Evolutionary conservation across 2,888 invertebrate species (phyloP), one percentile per base, ranked within the genome.

Genomic region (Blastobasis lacticolella): DNA sequence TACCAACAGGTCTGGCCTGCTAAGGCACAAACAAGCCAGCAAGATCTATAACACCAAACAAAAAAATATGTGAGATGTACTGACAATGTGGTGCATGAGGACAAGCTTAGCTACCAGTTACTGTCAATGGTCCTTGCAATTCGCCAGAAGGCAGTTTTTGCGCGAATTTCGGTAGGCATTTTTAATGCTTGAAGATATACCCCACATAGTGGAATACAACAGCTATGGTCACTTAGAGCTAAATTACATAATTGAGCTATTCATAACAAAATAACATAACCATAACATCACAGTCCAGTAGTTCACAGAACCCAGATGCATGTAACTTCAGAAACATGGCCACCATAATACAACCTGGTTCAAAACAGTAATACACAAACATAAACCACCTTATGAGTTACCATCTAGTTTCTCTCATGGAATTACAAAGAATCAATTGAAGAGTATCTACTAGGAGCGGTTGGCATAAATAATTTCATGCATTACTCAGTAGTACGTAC

Each of bases 21-120:
- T 89, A 90, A 91, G 91, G 91, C 91, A 91, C 91, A 91, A 90
- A 91, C 91, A 91, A 91, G 91, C 91, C 91, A 91, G 91, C 91
- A 91, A 91, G 88, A 91, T 91, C 91, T 91, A 91, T 88, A 91
- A 91, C 90, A 89, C 85, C 87, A 90, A n/a, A 90, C 81, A 76
- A 85, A 77, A 23, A 86, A 82, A 80, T 70, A 80, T 75, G 69
- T 84, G 71, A 86, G 81, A 74, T 62, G 67, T 73, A 78, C 75
- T 78, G 77, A 76, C 76, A 79, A 81, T 83, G 84, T 82, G 81
- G 78, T 82, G 83, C 83, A 65, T 75, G 62, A 71, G 74, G 74
- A 89, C 84, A 78, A 80, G 75, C 79, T 76, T 71, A 63, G 67
- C 69, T 78, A 75, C 59, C 64, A 62, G 66, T 75, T 74, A 77